A percentile compares a stretch with the other conserved stretches of the same genome.
These are phyloP conservation scores for Perca schrenkii DNA, from an alignment of 2,113 vertebrate genomes.

Conservation along the genomic window DNA sequence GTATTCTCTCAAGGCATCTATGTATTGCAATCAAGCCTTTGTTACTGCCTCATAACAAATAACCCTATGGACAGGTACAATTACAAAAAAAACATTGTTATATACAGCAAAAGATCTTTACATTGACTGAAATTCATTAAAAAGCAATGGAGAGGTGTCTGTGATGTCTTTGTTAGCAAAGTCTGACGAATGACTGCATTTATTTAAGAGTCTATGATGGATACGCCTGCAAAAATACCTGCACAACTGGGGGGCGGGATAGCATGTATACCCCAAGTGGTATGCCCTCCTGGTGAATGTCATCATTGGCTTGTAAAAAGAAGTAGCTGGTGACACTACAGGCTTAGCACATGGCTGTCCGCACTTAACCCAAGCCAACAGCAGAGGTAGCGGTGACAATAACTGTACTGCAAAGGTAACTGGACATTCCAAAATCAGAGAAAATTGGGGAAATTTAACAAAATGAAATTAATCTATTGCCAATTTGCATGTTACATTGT, in stretches of 20 bases:
- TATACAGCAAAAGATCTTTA: conserved; percentile 9
- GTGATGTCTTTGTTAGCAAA: conserved; percentile 7
- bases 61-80: not conserved
- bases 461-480: not conserved
- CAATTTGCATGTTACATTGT: not conserved
- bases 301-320: conserved; percentile 1
- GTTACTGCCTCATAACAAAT: conserved; percentile 17
- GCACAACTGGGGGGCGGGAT: not conserved
- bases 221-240: not conserved
- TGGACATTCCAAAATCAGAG: not conserved
- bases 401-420: not conserved
- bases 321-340: conserved; percentile 4
- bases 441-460: not conserved
- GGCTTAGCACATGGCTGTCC: not conserved
- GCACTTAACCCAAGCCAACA: not conserved
- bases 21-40: conserved; percentile 31
- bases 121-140: not conserved
- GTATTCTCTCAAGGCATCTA: conserved; percentile 44
- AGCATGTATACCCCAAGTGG: not conserved
- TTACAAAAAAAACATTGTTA: not conserved
- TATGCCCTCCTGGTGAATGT: not conserved
- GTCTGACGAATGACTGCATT: not conserved
- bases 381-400: not conserved
- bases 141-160: not conserved
- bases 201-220: not conserved